Base-by-base conservation (phyloP, 2,797 vertebrate genomes). In the Tauraco hartlaubi region DNA sequence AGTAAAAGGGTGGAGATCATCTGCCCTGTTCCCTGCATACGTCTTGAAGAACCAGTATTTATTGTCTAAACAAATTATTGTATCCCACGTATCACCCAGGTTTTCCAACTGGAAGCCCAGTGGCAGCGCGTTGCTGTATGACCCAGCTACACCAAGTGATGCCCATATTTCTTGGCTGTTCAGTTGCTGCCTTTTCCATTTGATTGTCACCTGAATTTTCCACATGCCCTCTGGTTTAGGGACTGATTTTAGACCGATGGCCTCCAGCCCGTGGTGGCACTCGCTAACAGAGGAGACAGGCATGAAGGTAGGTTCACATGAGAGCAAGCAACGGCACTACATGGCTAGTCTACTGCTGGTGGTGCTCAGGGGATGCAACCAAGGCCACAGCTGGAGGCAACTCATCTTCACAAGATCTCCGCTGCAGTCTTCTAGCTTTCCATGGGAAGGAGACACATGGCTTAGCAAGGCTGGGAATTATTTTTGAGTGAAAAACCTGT, bases 341-440 rank as follows among this genome's bases (percentile, higher is more conserved):
- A 15, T 1, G 2, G n/a, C 44, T 22, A 12, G 51, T 11, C 33
- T 68, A 4, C 22, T 0, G 2, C 22, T 41, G 31, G 11, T 14
- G 17, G 14, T 52, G 35, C 39, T 54, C 58, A 31, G 13, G 15
- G 23, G 46, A 15, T 25, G 52, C 5, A 25, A 33, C 51, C 31
- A 23, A 26, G 25, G 43, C 29, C 74, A 69, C n/a, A 75, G n/a
- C 21, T 16, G 17, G 31, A 56, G 51, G 26, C 16, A 88, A 79
- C 21, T 29, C 21, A 37, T 19, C 11, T 25, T 22, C 41, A 44
- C 41, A 55, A 55, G 12, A 29, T 26, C 55, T 21, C 18, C 3
- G 2, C 25, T 35, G 10, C 14, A 22, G 68, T 18, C 59, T 23
- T 63, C 26, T 7, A 18, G 11, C 49, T 52, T 35, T 78, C 51